Conservation (phyloP, 2,113 vertebrate genomes). For the Amia ocellicauda region DNA sequence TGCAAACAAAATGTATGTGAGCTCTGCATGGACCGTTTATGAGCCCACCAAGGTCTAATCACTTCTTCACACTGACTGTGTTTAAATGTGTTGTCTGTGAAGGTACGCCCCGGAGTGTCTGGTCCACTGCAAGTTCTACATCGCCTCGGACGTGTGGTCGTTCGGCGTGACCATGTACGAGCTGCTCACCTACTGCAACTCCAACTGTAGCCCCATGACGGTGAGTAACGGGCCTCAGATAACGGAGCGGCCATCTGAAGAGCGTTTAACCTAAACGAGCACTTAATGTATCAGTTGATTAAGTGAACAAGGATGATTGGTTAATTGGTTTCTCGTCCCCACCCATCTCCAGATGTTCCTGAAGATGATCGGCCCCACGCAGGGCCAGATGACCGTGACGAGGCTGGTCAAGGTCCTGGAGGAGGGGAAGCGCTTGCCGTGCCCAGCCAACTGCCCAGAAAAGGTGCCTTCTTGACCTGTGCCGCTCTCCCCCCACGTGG, state of each 20-base stretch:
- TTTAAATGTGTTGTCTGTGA: not conserved
- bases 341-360: slow-evolving; percentile 74
- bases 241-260: no score
- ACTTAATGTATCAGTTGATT: no score
- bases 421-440: slow-evolving; percentile 77
- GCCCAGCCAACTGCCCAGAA: slow-evolving; percentile 74
- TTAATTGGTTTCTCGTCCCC: no score
- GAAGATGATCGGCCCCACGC: slow-evolving; percentile 82
- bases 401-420: slow-evolving; percentile 76
- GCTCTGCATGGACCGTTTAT: no score
- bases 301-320: no score
- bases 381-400: slow-evolving; percentile 93
- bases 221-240: slow-evolving; percentile 57
- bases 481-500: no score
- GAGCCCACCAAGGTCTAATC: no score
- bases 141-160: slow-evolving; percentile 93
- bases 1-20: no score
- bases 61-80: no score
- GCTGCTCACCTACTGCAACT: slow-evolving; percentile 88
- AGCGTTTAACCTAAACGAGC: no score
- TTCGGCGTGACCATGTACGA: slow-evolving; percentile 94
- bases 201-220: slow-evolving; percentile 78
- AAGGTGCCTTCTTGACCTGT: slow-evolving; percentile 58
- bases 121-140: slow-evolving; percentile 89
- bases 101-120: slow-evolving; percentile 97